Conservation (phyloP, 2,888 invertebrate species). For the Acronicta psi region DNA sequence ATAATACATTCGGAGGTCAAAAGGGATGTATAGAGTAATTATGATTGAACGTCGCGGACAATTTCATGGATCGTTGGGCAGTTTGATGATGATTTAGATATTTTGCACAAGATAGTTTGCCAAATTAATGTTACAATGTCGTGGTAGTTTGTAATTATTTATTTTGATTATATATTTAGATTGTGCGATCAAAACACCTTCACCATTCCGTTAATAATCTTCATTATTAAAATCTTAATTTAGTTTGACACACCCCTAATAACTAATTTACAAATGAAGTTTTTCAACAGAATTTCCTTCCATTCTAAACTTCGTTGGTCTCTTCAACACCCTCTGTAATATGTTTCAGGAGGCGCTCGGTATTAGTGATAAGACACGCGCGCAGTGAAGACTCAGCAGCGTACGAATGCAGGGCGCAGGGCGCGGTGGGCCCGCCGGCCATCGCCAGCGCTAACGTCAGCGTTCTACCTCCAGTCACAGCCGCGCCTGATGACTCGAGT, state of each 20-base stretch:
- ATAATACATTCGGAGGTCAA: slow-evolving; percentile 43
- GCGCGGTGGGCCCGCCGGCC: slow-evolving; percentile 90
- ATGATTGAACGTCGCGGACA: slow-evolving; percentile 66
- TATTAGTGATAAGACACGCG: slow-evolving; percentile 93
- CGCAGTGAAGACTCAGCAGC: slow-evolving; percentile 93
- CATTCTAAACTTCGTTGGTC: not conserved
- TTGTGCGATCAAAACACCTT: too few relatives aligned
- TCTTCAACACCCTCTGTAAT: slow-evolving; percentile 5
- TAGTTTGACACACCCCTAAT: too few relatives aligned
- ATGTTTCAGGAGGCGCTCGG: slow-evolving; percentile 93
- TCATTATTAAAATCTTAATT: too few relatives aligned
- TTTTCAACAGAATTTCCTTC: not conserved
- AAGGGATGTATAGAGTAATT: slow-evolving; percentile 66
- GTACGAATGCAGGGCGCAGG: slow-evolving; percentile 95
- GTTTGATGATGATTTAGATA: slow-evolving; percentile 56
- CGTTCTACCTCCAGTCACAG: slow-evolving; percentile 75
- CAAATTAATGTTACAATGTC: slow-evolving; percentile 29
- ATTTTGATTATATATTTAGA: too few relatives aligned
- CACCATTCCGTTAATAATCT: too few relatives aligned
- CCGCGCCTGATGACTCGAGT: slow-evolving; percentile 87
- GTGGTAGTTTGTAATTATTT: slow-evolving; percentile 7
- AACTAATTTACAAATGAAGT: too few relatives aligned
- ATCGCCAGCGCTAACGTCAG: slow-evolving; percentile 88
- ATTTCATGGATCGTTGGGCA: slow-evolving; percentile 75
- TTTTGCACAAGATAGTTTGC: slow-evolving; percentile 44